Percentiles rank a stretch among this genome's conserved stretches.
Evolutionary conservation across 2,888 invertebrate species (phyloP).

Genomic region (Cryptops parisi): DNA sequence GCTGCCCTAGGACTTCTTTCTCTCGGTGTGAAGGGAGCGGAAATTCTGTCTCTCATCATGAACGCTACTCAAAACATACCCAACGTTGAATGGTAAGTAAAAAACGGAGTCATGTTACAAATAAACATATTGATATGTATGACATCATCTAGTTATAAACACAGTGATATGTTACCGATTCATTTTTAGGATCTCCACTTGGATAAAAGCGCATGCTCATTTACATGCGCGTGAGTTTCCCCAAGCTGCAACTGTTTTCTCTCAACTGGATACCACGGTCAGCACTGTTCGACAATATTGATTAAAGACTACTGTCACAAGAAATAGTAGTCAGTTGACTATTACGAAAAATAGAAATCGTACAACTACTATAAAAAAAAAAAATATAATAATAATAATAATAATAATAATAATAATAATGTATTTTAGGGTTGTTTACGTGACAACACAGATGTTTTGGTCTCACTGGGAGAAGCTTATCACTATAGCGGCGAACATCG

Average conservation of each 20-base stretch:
- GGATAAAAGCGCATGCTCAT: constrained; percentile 40
- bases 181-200: constrained; percentile 32
- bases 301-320: no score
- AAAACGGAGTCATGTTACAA: background rate
- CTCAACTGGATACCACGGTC: constrained; percentile 29
- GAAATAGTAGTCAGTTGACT: no score
- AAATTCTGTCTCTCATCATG: constrained; percentile 56
- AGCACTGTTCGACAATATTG: background rate
- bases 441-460: constrained; percentile 50
- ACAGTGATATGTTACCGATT: background rate
- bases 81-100: constrained; percentile 37
- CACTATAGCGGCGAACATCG: constrained; percentile 54
- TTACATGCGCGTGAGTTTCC: constrained; percentile 51
- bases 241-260: constrained; percentile 41
- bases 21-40: constrained; percentile 54
- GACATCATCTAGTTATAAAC: background rate
- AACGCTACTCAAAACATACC: constrained; percentile 37
- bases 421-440: constrained; percentile 39
- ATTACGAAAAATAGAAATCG: no score
- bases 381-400: no score
- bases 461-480: constrained; percentile 54
- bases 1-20: constrained; percentile 56
- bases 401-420: no score
- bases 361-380: no score
- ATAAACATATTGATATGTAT: background rate